These are phyloP conservation scores for Aradus depressus DNA, from an alignment of 2,888 invertebrate genomes.

Conservation along the genomic window DNA sequence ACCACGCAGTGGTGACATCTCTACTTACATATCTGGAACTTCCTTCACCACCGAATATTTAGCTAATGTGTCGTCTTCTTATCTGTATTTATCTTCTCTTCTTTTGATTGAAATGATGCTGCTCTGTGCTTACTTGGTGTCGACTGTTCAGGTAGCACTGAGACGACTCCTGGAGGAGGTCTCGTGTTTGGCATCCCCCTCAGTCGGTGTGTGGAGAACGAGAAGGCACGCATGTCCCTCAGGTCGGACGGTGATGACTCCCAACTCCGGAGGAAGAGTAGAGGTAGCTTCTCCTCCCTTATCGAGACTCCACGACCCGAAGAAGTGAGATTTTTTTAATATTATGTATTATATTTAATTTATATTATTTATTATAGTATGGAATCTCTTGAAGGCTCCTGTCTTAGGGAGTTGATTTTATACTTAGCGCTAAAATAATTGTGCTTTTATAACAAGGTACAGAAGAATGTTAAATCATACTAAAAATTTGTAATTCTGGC, in stretches of 20 bases:
- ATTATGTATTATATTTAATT: too few relatives aligned
- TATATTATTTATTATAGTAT: too few relatives aligned
- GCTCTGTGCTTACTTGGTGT: neutral
- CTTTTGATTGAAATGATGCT: neutral
- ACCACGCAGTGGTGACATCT: too few relatives aligned
- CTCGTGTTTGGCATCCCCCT: slow-evolving; percentile 78
- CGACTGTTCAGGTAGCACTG: slow-evolving; percentile 30
- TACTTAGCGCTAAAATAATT: too few relatives aligned
- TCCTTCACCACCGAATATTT: too few relatives aligned
- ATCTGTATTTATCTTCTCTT: neutral
- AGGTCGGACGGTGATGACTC: slow-evolving; percentile 3
- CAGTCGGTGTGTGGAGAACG: slow-evolving; percentile 72
- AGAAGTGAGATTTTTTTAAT: slow-evolving; percentile 42
- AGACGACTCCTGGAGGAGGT: slow-evolving; percentile 36
- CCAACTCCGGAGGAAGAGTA: slow-evolving; percentile 43
- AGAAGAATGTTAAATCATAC: too few relatives aligned
- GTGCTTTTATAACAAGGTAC: too few relatives aligned
- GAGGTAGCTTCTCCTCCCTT: slow-evolving; percentile 63
- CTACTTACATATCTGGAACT: too few relatives aligned
- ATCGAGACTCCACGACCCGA: slow-evolving; percentile 43
- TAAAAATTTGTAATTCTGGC: too few relatives aligned
- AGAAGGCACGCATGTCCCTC: slow-evolving; percentile 42
- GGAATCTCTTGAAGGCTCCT: too few relatives aligned
- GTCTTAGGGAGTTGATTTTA: too few relatives aligned
- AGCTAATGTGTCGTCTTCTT: too few relatives aligned